phyloP scores from a whole-genome alignment of 2,113 vertebrate genomes.

The Pelmatolapia mariae region DNA sequence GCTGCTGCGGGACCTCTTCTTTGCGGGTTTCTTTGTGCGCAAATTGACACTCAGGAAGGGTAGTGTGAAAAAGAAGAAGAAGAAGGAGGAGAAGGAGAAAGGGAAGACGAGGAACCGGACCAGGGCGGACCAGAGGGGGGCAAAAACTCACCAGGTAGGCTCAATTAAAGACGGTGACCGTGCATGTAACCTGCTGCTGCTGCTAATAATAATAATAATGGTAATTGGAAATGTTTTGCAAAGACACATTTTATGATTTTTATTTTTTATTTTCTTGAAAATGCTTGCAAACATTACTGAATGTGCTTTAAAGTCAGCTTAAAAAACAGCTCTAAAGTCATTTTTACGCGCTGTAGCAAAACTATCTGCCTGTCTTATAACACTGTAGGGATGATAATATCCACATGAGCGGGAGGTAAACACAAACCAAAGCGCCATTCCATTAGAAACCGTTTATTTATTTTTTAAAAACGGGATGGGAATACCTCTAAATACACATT shows the following conservation, averaged over 20 bases:
- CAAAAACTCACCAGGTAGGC: constrained; percentile 51
- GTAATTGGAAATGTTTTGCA: background rate
- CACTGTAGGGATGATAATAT: background rate
- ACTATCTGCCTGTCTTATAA: background rate
- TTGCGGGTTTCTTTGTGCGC: background rate
- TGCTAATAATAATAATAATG: background rate
- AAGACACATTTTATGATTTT: background rate
- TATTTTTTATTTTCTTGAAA: background rate
- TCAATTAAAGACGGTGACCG: background rate
- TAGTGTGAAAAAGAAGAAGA: background rate
- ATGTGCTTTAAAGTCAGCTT: background rate
- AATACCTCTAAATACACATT: background rate
- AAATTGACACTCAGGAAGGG: background rate
- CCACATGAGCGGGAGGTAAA: background rate
- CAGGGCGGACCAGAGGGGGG: constrained; percentile 31
- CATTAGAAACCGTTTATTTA: background rate
- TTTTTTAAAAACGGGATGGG: background rate
- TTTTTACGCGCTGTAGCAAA: background rate
- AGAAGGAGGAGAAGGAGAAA: background rate
- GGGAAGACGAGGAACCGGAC: background rate
- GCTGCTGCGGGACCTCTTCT: background rate
- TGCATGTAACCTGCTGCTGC: background rate
- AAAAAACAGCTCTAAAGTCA: background rate
- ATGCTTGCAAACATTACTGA: background rate
- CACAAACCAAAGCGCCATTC: background rate